Evolutionary conservation across 37 sponge, comb jelly and placozoan species (phyloP).

Genomic region (Geodia barretti): DNA sequence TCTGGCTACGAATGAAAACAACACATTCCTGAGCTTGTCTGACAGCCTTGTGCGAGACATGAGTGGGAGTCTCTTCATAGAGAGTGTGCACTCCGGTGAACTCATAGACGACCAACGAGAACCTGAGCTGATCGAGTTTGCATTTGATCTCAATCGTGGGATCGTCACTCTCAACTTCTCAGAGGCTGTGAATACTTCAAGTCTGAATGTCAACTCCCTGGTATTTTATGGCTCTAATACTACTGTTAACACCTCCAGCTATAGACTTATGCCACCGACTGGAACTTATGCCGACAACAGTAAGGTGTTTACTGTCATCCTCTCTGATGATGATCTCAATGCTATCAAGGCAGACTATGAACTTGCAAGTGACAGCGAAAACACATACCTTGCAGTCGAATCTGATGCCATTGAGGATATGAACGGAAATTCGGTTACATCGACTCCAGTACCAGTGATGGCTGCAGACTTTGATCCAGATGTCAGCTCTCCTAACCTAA

Average conservation of each 20-base stretch:
- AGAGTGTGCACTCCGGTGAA: neutral
- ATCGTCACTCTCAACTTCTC: conserved; percentile 57
- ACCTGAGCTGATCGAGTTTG: conserved; percentile 57
- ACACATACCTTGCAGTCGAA: conserved; percentile 58
- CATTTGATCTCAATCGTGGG: conserved; percentile 71
- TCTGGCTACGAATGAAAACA: conserved; percentile 56
- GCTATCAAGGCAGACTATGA: conserved; percentile 59
- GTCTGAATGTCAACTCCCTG: conserved; percentile 47
- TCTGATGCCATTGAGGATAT: conserved; percentile 65
- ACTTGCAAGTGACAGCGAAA: conserved; percentile 50
- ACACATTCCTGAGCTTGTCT: conserved; percentile 56
- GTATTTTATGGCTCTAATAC: conserved; percentile 38
- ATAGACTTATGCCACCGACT: conserved; percentile 29
- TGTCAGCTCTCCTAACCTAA: conserved; percentile 46
- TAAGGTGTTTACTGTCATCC: conserved; percentile 55
- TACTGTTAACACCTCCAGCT: conserved; percentile 23
- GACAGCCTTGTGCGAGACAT: conserved; percentile 56
- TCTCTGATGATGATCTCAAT: conserved; percentile 75
- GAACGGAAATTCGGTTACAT: conserved; percentile 48
- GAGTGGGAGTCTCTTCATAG: conserved; percentile 42
- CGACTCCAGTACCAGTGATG: conserved; percentile 7
- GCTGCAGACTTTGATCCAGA: conserved; percentile 52
- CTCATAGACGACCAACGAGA: conserved; percentile 57
- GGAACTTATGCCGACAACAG: conserved; percentile 34
- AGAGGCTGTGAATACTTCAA: conserved; percentile 70